Evolutionary conservation across 1,140 invertebrate species (phyloP), one percentile per base, ranked within the genome.

Genomic region (Euura saliciscinereae): DNA sequence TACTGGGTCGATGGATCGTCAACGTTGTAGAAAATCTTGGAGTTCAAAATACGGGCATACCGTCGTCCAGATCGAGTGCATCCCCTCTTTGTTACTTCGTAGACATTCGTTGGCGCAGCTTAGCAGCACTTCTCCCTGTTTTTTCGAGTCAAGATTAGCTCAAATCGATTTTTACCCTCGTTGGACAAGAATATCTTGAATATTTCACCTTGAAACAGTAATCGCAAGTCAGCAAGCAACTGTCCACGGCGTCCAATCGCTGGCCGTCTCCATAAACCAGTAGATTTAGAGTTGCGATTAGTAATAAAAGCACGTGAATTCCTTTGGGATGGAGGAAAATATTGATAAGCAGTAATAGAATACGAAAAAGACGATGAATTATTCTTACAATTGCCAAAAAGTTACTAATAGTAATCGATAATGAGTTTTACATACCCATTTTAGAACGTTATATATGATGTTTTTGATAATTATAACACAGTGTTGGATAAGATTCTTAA

Each of bases 101-200:
- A 83, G 65, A 70, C 81, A 83, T 64, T 82, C 75, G 68, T 83
- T 83, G 13, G 81, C 81, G 71, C 81, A 83, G 13, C 77, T 72
- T 42, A 82, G 6, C 13, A 82, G 64, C 6, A 65, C 43, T 70
- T 74, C 59, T 42, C 71, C 75, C 59, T 59, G 5, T 59, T 28
- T 28, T 28, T 28, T 28, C 28, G 28, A 28, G 28, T 28, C 28
- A 28, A 28, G 28, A 28, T 28, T 28, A 28, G 28, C 28, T 28
- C 1, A 28, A 28, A 28, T 28, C 28, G 28, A 28, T 28, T 28
- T 28, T 28, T 28, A 28, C 28, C 28, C 28, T 28, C 28, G 28
- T 28, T 28, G 28, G 1, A 28, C 28, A 28, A 28, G 28, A 28
- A 28, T 28, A 28, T 28, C 28, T 28, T 28, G 28, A 28, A 11